These are phyloP conservation scores for Tapera naevia DNA, from an alignment of 2,797 vertebrate genomes.

Conservation along the genomic window DNA sequence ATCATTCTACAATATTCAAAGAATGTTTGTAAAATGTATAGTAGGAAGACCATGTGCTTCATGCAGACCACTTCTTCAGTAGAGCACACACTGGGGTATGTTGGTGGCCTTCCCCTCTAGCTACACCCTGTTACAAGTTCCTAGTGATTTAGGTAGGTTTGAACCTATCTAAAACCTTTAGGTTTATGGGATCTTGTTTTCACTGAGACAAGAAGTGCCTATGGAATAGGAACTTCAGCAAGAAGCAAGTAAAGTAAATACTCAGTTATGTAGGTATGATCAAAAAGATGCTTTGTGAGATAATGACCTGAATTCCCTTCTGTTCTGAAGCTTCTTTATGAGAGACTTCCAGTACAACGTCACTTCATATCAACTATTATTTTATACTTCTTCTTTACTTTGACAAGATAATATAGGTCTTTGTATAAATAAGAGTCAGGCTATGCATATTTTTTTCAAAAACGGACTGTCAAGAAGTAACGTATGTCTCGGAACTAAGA, in stretches of 20 bases:
- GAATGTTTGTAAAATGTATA: not conserved
- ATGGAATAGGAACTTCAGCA: conserved; percentile 46
- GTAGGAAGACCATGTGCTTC: not conserved
- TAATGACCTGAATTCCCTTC: not conserved
- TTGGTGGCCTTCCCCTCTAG: not conserved
- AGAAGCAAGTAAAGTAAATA: conserved; percentile 9
- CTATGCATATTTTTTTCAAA: not conserved
- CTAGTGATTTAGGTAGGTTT: not conserved
- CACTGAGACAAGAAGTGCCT: conserved; percentile 18
- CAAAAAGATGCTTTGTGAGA: conserved; percentile 35
- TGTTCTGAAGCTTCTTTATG: not conserved
- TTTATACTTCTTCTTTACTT: not conserved
- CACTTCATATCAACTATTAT: not conserved
- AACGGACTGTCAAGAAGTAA: not conserved
- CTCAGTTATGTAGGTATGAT: conserved; percentile 43
- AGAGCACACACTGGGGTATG: not conserved
- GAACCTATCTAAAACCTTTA: not conserved
- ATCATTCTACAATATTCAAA: not conserved
- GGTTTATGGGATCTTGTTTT: not conserved
- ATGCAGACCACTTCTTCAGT: not conserved
- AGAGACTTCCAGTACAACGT: not conserved
- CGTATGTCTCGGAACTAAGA: not conserved
- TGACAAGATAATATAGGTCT: not conserved
- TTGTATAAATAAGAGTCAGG: not conserved
- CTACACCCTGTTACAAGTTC: not conserved